Percentiles rank a stretch among this genome's conserved stretches.
phyloP scores from a whole-genome alignment of 2,888 invertebrate genomes.

The Theristus sp. region DNA sequence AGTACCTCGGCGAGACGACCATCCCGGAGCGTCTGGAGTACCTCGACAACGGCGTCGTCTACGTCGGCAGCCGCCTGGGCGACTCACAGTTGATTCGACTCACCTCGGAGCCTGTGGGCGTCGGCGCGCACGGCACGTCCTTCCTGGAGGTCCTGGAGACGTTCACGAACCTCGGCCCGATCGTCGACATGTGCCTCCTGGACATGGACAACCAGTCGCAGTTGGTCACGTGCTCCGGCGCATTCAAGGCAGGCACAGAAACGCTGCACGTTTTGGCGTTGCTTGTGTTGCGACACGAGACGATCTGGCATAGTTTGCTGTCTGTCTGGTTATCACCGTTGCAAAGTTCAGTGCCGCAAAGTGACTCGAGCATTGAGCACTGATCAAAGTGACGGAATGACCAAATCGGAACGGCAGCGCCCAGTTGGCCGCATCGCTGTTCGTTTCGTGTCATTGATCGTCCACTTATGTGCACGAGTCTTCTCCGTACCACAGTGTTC shows the following conservation, averaged over 20 bases:
- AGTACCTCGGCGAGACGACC: conserved; percentile 32
- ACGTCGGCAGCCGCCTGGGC: conserved; percentile 74
- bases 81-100: conserved; percentile 71
- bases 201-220: conserved; percentile 90
- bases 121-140: not conserved
- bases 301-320: no score
- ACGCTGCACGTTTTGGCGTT: no score
- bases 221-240: conserved; percentile 88
- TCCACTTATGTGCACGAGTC: no score
- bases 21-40: conserved; percentile 95
- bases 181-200: conserved; percentile 91
- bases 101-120: conserved; percentile 12
- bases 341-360: no score
- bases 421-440: no score
- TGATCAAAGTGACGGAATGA: no score
- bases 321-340: no score
- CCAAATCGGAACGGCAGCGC: no score
- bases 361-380: no score
- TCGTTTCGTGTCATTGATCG: no score
- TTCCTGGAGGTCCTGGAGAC: conserved; percentile 73
- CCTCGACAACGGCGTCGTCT: conserved; percentile 90
- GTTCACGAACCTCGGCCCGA: conserved; percentile 89
- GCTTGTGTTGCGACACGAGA: no score
- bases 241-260: conserved; percentile 75
- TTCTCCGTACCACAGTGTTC: no score